phyloP scores from a whole-genome alignment of 1,140 invertebrate species.

The Drosophila nebulosa region DNA sequence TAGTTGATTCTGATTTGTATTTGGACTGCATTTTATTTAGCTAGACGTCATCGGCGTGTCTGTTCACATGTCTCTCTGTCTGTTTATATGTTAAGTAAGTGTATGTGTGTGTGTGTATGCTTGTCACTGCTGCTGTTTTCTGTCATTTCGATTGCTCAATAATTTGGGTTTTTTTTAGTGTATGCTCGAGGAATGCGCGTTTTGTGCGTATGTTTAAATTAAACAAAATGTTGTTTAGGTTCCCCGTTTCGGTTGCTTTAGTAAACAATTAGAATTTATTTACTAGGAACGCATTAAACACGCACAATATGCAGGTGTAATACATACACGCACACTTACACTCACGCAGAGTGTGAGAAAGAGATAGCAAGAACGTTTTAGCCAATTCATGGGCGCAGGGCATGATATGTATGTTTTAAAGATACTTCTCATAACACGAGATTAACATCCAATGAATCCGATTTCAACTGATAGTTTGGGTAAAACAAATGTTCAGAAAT shows the following conservation, averaged over 20 bases:
- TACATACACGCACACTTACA: conserved; percentile 9
- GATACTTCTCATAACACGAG: neutral
- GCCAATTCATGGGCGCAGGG: neutral
- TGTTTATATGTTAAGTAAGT: neutral
- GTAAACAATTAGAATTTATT: conserved; percentile 57
- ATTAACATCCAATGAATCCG: neutral
- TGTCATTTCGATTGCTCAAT: conserved; percentile 66
- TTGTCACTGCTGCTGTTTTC: conserved; percentile 31
- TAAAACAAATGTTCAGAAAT: no score
- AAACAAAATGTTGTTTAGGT: conserved; percentile 20
- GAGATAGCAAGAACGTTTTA: neutral
- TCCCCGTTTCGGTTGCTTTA: conserved; percentile 24
- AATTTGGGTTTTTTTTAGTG: conserved; percentile 34
- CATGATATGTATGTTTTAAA: no score
- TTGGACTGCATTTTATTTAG: conserved; percentile 54
- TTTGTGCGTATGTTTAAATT: conserved; percentile 15
- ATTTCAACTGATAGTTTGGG: no score
- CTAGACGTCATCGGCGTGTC: conserved; percentile 23
- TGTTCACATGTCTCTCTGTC: neutral
- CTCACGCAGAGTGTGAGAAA: neutral
- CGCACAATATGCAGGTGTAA: conserved; percentile 9
- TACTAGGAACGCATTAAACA: conserved; percentile 33
- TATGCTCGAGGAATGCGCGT: neutral
- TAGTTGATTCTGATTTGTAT: conserved; percentile 62
- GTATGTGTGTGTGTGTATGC: conserved; percentile 12